Conservation (phyloP, 1,140 invertebrate species). For the Drosophila leontia region DNA sequence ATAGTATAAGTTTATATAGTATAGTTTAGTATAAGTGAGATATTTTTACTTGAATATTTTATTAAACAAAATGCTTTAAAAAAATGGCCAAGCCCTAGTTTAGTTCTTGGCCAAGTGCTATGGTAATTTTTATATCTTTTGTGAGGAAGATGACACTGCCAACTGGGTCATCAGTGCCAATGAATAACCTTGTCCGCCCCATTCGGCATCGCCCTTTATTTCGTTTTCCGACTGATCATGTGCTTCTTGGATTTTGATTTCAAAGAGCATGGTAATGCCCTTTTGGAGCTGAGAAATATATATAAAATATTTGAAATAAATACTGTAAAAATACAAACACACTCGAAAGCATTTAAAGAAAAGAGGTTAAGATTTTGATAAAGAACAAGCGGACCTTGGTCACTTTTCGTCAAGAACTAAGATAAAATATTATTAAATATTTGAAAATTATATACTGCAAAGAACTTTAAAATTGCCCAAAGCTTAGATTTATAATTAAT, state of each 20-base stretch:
- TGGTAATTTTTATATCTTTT: neutral
- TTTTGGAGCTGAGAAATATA: neutral
- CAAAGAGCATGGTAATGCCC: neutral
- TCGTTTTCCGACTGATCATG: neutral
- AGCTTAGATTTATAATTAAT: too few species aligned
- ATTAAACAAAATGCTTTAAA: neutral
- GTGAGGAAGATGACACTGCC: neutral
- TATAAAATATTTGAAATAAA: neutral
- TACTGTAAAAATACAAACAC: neutral
- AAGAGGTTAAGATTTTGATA: too few species aligned
- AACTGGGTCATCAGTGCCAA: constrained; percentile 3
- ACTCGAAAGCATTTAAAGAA: neutral
- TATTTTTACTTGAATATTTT: neutral
- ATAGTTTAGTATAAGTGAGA: too few species aligned
- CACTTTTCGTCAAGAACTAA: too few species aligned
- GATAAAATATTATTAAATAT: too few species aligned
- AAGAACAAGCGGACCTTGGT: too few species aligned
- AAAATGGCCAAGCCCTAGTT: neutral
- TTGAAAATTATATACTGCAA: too few species aligned
- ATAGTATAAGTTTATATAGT: too few species aligned
- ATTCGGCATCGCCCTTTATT: neutral
- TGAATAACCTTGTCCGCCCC: neutral
- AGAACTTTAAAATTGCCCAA: too few species aligned
- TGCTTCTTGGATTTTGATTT: neutral
- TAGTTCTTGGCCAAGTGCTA: neutral